A percentile compares a stretch with the other conserved stretches of the same genome.
Evolutionary conservation across 2,888 invertebrate species (phyloP).

Genomic region (Dynastes hyllus): DNA sequence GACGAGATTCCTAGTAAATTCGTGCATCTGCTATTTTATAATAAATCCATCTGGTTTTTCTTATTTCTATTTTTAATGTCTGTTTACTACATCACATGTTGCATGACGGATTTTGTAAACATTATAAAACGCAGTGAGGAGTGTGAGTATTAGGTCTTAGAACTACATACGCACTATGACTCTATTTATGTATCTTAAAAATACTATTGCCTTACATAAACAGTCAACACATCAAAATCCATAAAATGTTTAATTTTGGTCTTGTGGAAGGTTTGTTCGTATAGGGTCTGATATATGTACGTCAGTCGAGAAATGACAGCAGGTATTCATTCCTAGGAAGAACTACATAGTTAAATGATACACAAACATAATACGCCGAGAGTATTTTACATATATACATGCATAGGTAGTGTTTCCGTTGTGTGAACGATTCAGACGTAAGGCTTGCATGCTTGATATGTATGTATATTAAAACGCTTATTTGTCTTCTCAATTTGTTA

Average conservation of each 20-base stretch:
- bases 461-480: background rate
- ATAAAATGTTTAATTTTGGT: slow-evolving; percentile 31
- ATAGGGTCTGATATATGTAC: slow-evolving; percentile 24
- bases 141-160: slow-evolving; percentile 17
- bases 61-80: slow-evolving; percentile 33
- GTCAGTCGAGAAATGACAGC: slow-evolving; percentile 27
- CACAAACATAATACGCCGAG: background rate
- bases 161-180: slow-evolving; percentile 24
- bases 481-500: background rate
- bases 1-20: slow-evolving; percentile 8
- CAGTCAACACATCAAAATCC: slow-evolving; percentile 34
- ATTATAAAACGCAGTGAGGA: slow-evolving; percentile 30
- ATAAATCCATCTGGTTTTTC: slow-evolving; percentile 34
- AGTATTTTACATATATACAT: background rate
- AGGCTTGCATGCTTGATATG: background rate
- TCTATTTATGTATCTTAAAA: slow-evolving; percentile 33
- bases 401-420: slow-evolving; percentile 12
- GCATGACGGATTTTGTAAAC: slow-evolving; percentile 33
- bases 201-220: slow-evolving; percentile 32
- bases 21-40: slow-evolving; percentile 32
- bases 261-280: slow-evolving; percentile 25
- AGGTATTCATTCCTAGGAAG: slow-evolving; percentile 24
- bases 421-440: background rate
- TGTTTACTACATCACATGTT: slow-evolving; percentile 33
- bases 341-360: slow-evolving; percentile 24